Evolutionary conservation across 1,140 invertebrate genomes (phyloP).

Genomic region (Rhyacophila brunnea): DNA sequence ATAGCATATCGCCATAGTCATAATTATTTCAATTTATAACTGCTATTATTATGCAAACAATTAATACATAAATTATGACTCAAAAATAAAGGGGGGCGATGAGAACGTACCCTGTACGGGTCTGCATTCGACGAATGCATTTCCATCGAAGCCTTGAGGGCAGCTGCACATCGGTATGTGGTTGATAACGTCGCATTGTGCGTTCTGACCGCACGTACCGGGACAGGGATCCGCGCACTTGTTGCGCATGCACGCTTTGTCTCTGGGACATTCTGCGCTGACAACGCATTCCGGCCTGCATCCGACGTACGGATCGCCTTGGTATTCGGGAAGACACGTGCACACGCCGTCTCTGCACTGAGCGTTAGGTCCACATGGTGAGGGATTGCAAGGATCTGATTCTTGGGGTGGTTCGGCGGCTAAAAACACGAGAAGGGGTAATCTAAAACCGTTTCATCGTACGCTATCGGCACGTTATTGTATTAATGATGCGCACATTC

Average conservation of each 20-base stretch:
- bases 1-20: no score
- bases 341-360: slow-evolving; percentile 61
- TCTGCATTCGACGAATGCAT: slow-evolving; percentile 63
- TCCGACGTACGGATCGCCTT: slow-evolving; percentile 67
- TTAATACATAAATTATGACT: no score
- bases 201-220: slow-evolving; percentile 65
- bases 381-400: slow-evolving; percentile 62
- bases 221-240: slow-evolving; percentile 71
- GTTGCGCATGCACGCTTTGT: slow-evolving; percentile 66
- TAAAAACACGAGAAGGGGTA: slow-evolving; percentile 50
- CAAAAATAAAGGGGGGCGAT: no score
- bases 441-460: not conserved
- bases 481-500: no score
- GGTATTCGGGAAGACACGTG: slow-evolving; percentile 64
- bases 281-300: slow-evolving; percentile 71
- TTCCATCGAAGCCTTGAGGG: slow-evolving; percentile 60
- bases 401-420: slow-evolving; percentile 41
- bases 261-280: slow-evolving; percentile 64
- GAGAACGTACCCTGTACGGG: slow-evolving; percentile 46
- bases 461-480: no score
- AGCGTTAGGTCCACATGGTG: slow-evolving; percentile 67
- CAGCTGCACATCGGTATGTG: slow-evolving; percentile 71
- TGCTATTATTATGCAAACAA: not conserved
- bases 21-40: no score
- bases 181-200: slow-evolving; percentile 67